Base-by-base conservation (phyloP, 2,797 vertebrate genomes). In the Gymnoscopelus microlampas region DNA sequence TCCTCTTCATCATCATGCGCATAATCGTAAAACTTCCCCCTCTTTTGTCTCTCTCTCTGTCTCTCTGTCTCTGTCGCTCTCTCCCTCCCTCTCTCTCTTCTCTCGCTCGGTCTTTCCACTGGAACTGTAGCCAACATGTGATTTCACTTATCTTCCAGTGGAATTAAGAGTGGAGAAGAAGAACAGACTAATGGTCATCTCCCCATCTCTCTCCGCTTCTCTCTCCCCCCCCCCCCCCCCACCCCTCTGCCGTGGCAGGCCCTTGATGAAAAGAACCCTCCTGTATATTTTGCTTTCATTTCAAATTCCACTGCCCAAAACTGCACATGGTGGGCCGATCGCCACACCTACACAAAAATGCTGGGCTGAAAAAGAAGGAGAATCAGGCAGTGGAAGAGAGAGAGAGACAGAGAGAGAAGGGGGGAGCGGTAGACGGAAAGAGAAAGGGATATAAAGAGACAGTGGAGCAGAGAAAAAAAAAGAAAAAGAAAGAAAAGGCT, bases 61-160 rank as follows among this genome's bases (percentile, higher is more conserved):
- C n/a, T n/a, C 77, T 70, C 60, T 65, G 26, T 26, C 26, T 26
- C 26, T 26, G 26, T 26, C 80, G 82, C 69, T 64, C 56, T 53
- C 9, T 66, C 73, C 64, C 54, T 71, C 23, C 15, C 53, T 76
- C 55, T 68, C 48, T 70, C 59, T 66, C 48, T 60, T 62, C 77
- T 68, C 60, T 63, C 53, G 14, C 74, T 68, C 59, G 15, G 47
- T 74, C 59, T 74, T 82, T 83, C 69, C 69, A 68, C 79, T 44
- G 47, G 55, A 82, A 59, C 65, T 47, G 79, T 73, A 67, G 87
- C 91, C 86, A 88, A 90, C 92, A 93, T 91, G 88, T 90, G 90
- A 94, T 91, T 93, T 91, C 89, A 92, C 91, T 91, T 92, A 90
- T 88, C 83, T 83, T 68, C 26, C 76, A 84, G 87, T 84, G 82